These are phyloP conservation scores for Sebastiscus albofasciatus DNA, from an alignment of 2,797 vertebrate genomes.

Conservation along the genomic window DNA sequence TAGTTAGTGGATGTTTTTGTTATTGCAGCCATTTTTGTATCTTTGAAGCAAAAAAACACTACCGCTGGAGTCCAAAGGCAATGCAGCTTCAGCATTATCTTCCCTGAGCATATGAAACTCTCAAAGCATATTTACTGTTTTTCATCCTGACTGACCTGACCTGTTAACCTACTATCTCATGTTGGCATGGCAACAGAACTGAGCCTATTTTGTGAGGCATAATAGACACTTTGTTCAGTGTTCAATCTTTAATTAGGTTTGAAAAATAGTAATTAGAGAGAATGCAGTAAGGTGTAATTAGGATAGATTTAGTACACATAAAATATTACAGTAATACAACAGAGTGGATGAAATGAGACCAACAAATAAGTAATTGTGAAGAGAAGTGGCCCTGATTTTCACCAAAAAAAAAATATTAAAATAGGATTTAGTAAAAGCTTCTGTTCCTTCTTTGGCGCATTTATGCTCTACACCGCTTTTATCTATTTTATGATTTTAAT, in stretches of 20 bases:
- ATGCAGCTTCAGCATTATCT: neutral
- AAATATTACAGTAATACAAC: constrained; percentile 38
- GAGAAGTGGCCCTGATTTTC: constrained; percentile 11
- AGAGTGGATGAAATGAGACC: constrained; percentile 24
- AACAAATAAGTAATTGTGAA: constrained; percentile 20
- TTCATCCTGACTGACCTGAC: neutral
- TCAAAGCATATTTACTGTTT: constrained; percentile 2
- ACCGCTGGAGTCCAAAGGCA: neutral
- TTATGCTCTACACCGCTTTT: constrained; percentile 7
- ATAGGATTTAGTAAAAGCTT: constrained; percentile 24
- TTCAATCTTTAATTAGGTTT: constrained; percentile 45
- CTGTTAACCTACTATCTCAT: neutral
- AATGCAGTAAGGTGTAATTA: constrained; percentile 18
- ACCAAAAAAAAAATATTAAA: constrained; percentile 7
- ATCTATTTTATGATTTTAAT: constrained; percentile 41
- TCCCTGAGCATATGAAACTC: neutral
- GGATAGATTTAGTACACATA: constrained; percentile 42
- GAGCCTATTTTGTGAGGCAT: constrained; percentile 5
- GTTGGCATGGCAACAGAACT: constrained; percentile 8
- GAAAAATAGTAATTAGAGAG: constrained; percentile 38
- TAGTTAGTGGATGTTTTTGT: neutral
- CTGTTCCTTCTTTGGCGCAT: constrained; percentile 1
- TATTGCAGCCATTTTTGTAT: neutral
- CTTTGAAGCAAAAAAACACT: neutral
- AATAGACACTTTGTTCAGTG: constrained; percentile 1